Evolutionary conservation across 2,113 vertebrate species (phyloP), one percentile per base, ranked within the genome.

Genomic region (Hippocampus barbouri): DNA sequence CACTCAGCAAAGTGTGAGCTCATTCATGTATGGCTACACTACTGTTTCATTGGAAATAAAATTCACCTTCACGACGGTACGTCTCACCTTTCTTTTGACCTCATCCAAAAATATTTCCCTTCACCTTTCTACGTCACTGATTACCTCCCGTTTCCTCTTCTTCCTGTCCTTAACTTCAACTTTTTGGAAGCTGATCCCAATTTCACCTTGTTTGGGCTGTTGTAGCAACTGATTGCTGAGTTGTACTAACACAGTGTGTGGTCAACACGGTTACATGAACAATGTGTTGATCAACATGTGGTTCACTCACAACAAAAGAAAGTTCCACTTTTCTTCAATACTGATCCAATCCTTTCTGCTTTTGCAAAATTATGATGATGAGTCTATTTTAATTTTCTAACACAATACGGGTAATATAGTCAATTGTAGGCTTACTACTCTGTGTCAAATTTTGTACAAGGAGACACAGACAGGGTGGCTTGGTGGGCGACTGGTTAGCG

Each of bases 1-100:
- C 71, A 67, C 83, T 82, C 78, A 10, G 15, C 51, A 70, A 73
- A 77, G 65, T 70, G 45, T 86, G 82, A 88, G 71, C 78, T 83
- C 82, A 88, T 51, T 81, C 34, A 8, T 69, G 81, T 63, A 57
- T 74, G 59, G 64, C 78, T 75, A 64, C 76, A 54, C 38, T 38
- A 5, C 66, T 60, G 65, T 76, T 81, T 81, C 78, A 60, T 72
- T 76, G 75, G 75, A 81, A 82, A 75, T 73, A 60, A 71, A 86
- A 69, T 59, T 38, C 63, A 81, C 40, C 63, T 82, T 76, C 40
- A 79, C 49, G 77, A 38, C 0, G 34, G 34, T 38, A 68, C 78
- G 78, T 73, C 18, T 82, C 62, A 69, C 63, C 74, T 53, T 8
- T 56, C 53, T 49, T 71, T 82, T 51, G 70, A 23, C 63, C 68